Base-by-base conservation (phyloP, 64 coral and sea anemone genomes). In the Trachythela sp. region DNA sequence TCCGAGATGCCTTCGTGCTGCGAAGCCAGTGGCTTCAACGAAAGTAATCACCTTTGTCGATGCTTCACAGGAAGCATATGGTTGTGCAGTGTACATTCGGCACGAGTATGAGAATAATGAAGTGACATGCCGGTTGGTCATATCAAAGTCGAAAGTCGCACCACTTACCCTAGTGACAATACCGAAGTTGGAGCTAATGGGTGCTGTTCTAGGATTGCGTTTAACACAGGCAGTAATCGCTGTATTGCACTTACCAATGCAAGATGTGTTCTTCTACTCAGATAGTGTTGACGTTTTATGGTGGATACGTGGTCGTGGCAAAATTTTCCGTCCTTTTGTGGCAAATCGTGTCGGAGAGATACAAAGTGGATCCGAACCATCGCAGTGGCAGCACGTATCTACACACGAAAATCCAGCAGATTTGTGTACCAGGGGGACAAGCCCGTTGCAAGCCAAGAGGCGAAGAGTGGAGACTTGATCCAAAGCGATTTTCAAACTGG, bases 21-120 rank as follows among this genome's bases (percentile, higher is more conserved):
- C 37, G 40, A 36, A 33, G 43, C 36, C 54, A 22, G 60, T 83
- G 41, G 77, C 22, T 33, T 75, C 84, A 17, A 87, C 70, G 39
- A 30, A n/a, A n/a, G n/a, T n/a, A n/a, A 86, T 89, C 39, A 85
- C 91, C 22, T 92, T 92, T 37, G 87, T 92, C 13, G 91, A 92
- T 85, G 86, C 91, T 72, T 88, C 91, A 39, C 34, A 89, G 35
- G 77, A 70, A 56, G 92, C 92, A 8, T 89, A 85, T 88, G 92
- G 87, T 38, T 86, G 52, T 17, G 88, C 26, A 29, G 88, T 90
- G 9, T 93, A 93, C 70, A 39, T 83, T 27, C 59, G 67, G 15
- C 37, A 77, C 14, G 32, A 17, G 15, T 88, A 92, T 31, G 56
- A 68, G 17, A 67, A 92, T 26, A 48, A 60, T 13, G 31, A 72